phyloP scores from a whole-genome alignment of 2,888 invertebrate genomes.

The Suillia variegata region DNA sequence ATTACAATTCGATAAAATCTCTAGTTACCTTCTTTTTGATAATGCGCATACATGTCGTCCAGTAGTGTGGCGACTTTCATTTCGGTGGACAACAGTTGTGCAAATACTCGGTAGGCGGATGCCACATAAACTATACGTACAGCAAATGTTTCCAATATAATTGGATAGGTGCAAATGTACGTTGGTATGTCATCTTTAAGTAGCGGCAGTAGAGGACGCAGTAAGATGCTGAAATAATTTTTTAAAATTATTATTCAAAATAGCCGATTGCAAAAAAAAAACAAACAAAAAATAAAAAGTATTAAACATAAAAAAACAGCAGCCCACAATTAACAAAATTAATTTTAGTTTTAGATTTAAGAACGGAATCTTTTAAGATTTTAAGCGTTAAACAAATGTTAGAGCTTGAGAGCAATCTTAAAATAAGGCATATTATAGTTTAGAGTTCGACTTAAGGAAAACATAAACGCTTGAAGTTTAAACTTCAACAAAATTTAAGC shows the following conservation, averaged over 20 bases:
- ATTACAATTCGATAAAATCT: neutral
- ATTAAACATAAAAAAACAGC: too few relatives aligned
- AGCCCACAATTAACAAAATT: too few relatives aligned
- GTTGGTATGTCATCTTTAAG: slow-evolving; percentile 52
- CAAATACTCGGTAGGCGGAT: slow-evolving; percentile 67
- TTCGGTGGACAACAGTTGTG: slow-evolving; percentile 67
- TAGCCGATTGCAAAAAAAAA: slow-evolving; percentile 13
- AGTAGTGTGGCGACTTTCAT: slow-evolving; percentile 63
- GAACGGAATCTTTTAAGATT: too few relatives aligned
- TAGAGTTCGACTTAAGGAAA: too few relatives aligned
- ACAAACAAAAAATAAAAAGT: neutral
- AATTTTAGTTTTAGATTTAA: too few relatives aligned
- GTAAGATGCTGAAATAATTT: slow-evolving; percentile 66
- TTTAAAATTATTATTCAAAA: slow-evolving; percentile 18
- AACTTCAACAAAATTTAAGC: too few relatives aligned
- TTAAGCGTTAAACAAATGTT: too few relatives aligned
- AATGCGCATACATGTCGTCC: slow-evolving; percentile 66
- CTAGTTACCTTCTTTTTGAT: slow-evolving; percentile 61
- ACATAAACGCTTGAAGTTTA: too few relatives aligned
- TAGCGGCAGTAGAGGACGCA: slow-evolving; percentile 67
- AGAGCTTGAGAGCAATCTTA: too few relatives aligned
- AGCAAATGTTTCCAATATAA: slow-evolving; percentile 66
- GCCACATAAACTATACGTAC: slow-evolving; percentile 68
- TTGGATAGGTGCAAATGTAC: slow-evolving; percentile 68
- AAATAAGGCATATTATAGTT: too few relatives aligned